Base-by-base conservation (phyloP, 2,888 invertebrate genomes). In the Lochmaea capreae region DNA sequence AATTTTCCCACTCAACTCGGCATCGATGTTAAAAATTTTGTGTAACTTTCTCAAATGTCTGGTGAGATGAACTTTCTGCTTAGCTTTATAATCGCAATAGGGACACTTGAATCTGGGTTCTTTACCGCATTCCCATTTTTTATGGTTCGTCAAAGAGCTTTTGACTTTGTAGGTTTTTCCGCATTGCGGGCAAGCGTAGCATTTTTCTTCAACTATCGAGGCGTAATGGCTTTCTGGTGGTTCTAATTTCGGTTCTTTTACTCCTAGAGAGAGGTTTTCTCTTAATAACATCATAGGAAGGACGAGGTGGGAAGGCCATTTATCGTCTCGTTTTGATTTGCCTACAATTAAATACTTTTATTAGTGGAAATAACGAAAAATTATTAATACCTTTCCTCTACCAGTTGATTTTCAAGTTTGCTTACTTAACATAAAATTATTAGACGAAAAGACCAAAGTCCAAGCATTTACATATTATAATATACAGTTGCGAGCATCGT, bases 61-160 rank as follows among this genome's bases (percentile, higher is more conserved):
- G 80, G 93, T 93, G 22, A 94, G 89, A 88, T 94, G 94, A 81
- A 93, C 93, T 65, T 93, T 89, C 85, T 94, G 94, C 83, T 94
- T 92, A 77, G 94, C 93, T 82, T 90, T 90, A 88, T 94, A 94
- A 42, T 91, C 89, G 87, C 94, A 94, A 68, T 65, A 67, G 6
- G 73, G 62, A n/a, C 79, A 79, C 62, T 71, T 65, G 33, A 77
- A 76, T 46, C 72, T 61, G 10, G 78, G 78, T 49, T 75, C 76
- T 68, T 77, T 78, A 16, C 75, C 73, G 57, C 79, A 79, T 65
- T 79, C 79, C 72, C 77, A 78, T 62, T 73, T 79, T 33, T 67
- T 59, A 57, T 78, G 78, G 11, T 74, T 71, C 42, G 66, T 71
- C 6, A 78, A 65, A 5, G 76, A 76, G 58, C 78, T 76, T 46